Conservation (phyloP, 2,113 vertebrate species). For the Pao palembangensis region DNA sequence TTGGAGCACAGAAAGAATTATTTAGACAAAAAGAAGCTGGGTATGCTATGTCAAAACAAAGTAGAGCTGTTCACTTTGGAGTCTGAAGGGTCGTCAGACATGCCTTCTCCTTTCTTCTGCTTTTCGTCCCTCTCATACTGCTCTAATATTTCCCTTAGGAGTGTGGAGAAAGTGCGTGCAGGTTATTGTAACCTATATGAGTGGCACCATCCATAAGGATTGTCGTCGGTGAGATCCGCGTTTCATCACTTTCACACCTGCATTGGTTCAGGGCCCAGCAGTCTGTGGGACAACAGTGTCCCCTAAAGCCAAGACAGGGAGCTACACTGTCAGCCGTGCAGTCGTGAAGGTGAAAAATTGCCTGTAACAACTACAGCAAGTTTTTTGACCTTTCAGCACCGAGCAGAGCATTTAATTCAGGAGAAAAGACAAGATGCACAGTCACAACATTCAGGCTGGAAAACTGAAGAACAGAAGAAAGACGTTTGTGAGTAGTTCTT, state of each 20-base stretch:
- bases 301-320: slow-evolving; percentile 52
- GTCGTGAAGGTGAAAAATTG: slow-evolving; percentile 4
- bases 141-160: slow-evolving; percentile 4
- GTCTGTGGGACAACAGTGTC: slow-evolving; percentile 69
- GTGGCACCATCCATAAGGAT: slow-evolving; percentile 25
- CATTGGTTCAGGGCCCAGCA: slow-evolving; percentile 1
- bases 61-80: background rate
- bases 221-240: slow-evolving; percentile 29
- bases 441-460: slow-evolving; percentile 13
- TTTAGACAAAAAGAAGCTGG: background rate
- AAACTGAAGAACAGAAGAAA: slow-evolving; percentile 31
- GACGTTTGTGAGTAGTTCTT: slow-evolving; percentile 63
- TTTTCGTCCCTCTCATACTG: slow-evolving; percentile 17
- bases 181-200: slow-evolving; percentile 38
- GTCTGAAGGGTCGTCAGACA: background rate
- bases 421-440: background rate
- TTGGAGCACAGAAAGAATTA: background rate
- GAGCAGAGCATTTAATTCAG: background rate
- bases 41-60: background rate
- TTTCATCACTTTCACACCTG: slow-evolving; percentile 41
- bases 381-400: background rate
- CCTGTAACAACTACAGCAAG: background rate
- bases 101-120: slow-evolving; percentile 5
- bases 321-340: background rate
- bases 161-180: slow-evolving; percentile 28